Evolutionary conservation across 2,113 vertebrate genomes (phyloP).

Genomic region (Microcebus griseorufus): DNA sequence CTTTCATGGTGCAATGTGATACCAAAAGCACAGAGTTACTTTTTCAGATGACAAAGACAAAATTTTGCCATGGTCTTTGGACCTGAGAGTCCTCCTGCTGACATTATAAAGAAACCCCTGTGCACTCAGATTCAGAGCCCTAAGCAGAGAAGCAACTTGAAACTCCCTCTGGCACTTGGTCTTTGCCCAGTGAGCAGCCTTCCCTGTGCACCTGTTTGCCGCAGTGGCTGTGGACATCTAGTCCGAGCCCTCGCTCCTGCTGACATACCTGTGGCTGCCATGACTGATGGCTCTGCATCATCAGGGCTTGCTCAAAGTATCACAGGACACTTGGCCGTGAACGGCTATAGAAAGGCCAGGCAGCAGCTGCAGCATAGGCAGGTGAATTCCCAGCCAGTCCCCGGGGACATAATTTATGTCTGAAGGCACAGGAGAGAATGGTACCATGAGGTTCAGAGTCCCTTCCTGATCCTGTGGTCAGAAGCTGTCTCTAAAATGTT

Average conservation of each 20-base stretch:
- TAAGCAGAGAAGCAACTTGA: rapidly evolving
- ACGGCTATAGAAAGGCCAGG: not conserved
- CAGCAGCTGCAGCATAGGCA: not conserved
- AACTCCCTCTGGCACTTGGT: rapidly evolving
- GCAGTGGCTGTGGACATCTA: rapidly evolving
- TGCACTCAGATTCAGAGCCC: not conserved
- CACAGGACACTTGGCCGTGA: not conserved
- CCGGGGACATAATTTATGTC: rapidly evolving
- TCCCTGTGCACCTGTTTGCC: rapidly evolving
- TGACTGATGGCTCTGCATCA: rapidly evolving
- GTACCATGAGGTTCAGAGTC: not conserved
- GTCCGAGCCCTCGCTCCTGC: rapidly evolving
- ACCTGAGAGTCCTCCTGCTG: not conserved
- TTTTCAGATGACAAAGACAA: not conserved
- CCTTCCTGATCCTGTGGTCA: rapidly evolving
- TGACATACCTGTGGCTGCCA: rapidly evolving
- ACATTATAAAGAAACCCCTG: not conserved
- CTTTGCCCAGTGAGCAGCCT: rapidly evolving
- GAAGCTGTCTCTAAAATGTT: not conserved
- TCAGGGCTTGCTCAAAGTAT: not conserved
- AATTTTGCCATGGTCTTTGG: constrained; percentile 28
- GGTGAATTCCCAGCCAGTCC: not conserved
- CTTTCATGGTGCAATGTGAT: constrained; percentile 22
- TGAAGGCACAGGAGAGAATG: rapidly evolving
- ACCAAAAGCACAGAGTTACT: not conserved